Evolutionary conservation across 2,888 invertebrate species (phyloP).

Genomic region (Archaeoteleia sp.): DNA sequence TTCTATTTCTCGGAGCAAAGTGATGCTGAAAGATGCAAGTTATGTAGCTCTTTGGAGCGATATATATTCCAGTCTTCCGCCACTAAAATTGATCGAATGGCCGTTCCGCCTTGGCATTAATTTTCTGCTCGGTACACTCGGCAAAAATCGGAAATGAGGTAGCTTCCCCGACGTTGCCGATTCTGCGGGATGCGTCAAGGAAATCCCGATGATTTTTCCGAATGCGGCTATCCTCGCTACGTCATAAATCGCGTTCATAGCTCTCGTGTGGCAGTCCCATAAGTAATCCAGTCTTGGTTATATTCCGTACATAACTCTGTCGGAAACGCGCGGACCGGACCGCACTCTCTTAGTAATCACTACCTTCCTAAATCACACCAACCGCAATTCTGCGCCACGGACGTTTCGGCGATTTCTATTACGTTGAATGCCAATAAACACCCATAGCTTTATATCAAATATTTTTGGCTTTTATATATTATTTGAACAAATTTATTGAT

Average conservation of each 20-base stretch:
- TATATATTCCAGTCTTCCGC: conserved; percentile 30
- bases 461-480: no score
- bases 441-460: no score
- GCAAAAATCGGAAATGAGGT: conserved; percentile 40
- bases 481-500: no score
- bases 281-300: conserved; percentile 65
- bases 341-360: conserved; percentile 40
- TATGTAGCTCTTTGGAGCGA: conserved; percentile 19
- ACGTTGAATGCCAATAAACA: conserved; percentile 37
- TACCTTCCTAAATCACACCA: conserved; percentile 38
- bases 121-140: conserved; percentile 43
- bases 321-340: conserved; percentile 37
- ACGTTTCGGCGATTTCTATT: conserved; percentile 41
- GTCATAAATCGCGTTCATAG: conserved; percentile 62
- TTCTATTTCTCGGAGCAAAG: conserved; percentile 19
- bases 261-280: conserved; percentile 58
- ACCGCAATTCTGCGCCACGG: conserved; percentile 40
- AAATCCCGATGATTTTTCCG: conserved; percentile 57
- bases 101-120: conserved; percentile 35
- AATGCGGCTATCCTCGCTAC: conserved; percentile 41
- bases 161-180: conserved; percentile 16
- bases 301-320: conserved; percentile 58
- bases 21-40: conserved; percentile 29
- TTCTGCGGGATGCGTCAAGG: conserved; percentile 47
- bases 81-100: conserved; percentile 43